Evolutionary conservation across 2,888 invertebrate species (phyloP), one percentile per base, ranked within the genome.

Genomic region (Spialia ferax): DNA sequence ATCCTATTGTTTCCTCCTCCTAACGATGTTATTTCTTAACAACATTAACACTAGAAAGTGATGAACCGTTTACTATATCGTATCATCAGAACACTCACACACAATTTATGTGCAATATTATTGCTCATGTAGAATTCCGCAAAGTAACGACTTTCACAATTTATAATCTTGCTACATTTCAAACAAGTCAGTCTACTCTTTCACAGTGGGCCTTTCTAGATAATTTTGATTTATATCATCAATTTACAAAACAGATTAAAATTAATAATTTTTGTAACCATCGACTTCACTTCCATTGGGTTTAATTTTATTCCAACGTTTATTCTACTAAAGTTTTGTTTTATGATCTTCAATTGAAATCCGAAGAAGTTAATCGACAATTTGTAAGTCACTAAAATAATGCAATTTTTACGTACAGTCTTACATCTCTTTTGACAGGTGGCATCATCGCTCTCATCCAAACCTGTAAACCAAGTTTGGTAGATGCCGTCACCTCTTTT

Each of bases 81-180:
- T 66, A 66, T 66, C 65, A 66, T 66, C 65, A 59, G 59, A 26
- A 13, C 52, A 15, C 52, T 20, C 29, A 66, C 59, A 54, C 42
- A 66, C 59, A 60, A 60, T 66, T 66, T 66, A 60, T 66, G 65
- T 66, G 65, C 54, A 60, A 54, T 60, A 66, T 66, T 66, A 66
- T 42, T 66, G 59, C 59, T 66, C 59, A 52, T 54, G 59, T 65
- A 60, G 29, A 60, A 60, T 66, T 66, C 65, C 52, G 45, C 59
- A 60, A 66, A 66, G 59, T 66, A 66, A 66, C 38, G 52, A 60
- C 65, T 66, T 66, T 66, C 65, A 66, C 65, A 60, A 66, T 20
- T 42, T 59, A 65, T 59, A 65, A 65, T 60, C 52, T 66, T 52
- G 65, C 65, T 65, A 56, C 48, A 65, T 52, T 66, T 66, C 59